Conservation (phyloP, 1,140 invertebrate genomes). For the Trinorchestia longiramus region DNA sequence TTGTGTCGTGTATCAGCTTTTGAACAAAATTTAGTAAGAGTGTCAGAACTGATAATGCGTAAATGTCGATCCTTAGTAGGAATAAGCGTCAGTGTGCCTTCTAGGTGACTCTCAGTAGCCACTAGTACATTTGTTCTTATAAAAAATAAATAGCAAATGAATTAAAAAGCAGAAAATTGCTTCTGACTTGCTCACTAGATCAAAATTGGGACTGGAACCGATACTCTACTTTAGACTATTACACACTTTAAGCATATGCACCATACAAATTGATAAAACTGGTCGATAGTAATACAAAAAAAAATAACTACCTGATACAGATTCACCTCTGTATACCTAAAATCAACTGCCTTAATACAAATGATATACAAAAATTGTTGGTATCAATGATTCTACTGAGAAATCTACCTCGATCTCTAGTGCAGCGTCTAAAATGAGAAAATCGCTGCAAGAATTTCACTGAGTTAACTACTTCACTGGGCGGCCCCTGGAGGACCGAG, state of each 20-base stretch:
- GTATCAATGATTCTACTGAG: background rate
- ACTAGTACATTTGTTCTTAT: background rate
- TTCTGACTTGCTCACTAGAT: background rate
- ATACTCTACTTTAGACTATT: background rate
- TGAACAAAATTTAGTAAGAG: too few relatives aligned
- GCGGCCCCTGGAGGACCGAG: conserved; percentile 39
- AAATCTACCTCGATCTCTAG: background rate
- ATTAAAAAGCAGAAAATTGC: background rate
- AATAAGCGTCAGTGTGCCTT: too few relatives aligned
- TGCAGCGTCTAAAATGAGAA: background rate
- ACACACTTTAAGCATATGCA: background rate
- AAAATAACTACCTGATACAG: background rate
- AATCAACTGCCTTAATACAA: background rate
- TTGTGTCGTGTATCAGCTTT: too few relatives aligned
- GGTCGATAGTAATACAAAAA: background rate
- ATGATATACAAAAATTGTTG: background rate
- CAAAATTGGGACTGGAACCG: background rate
- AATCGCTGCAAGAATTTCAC: conserved; percentile 55
- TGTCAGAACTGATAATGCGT: too few relatives aligned
- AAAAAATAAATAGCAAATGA: background rate
- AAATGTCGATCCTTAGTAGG: too few relatives aligned
- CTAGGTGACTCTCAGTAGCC: background rate
- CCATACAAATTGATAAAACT: background rate
- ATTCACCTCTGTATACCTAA: background rate
- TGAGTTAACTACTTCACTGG: conserved; percentile 59